These are phyloP conservation scores for Lepilemur ruficaudatus DNA, from an alignment of 2,797 vertebrate genomes.

Conservation along the genomic window DNA sequence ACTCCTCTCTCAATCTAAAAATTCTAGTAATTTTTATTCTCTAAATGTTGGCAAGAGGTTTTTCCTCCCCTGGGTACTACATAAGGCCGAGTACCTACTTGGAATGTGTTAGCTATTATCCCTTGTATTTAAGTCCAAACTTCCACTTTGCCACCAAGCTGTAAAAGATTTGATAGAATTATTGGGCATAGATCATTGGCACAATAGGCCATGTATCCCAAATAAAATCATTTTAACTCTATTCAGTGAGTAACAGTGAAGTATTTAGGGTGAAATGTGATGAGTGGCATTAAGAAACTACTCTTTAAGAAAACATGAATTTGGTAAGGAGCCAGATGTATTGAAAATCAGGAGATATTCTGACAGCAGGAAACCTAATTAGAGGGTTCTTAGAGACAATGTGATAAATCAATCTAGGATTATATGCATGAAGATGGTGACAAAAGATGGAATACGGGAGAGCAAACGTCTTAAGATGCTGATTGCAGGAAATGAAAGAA, in stretches of 20 bases:
- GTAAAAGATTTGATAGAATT: background rate
- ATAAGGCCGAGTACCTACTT: background rate
- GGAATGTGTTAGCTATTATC: background rate
- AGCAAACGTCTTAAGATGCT: background rate
- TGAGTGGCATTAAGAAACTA: background rate
- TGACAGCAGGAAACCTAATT: background rate
- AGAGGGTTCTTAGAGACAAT: background rate
- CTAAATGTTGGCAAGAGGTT: background rate
- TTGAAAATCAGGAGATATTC: slow-evolving; percentile 7
- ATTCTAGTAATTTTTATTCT: background rate
- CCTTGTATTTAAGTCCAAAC: background rate
- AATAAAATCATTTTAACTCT: background rate
- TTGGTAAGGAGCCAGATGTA: background rate
- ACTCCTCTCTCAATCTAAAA: background rate
- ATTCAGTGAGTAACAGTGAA: background rate
- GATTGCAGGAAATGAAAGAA: background rate
- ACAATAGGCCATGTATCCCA: background rate
- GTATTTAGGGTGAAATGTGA: background rate
- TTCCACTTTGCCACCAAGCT: background rate
- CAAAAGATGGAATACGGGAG: background rate
- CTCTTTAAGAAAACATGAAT: background rate
- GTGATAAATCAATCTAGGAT: background rate
- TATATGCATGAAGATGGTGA: background rate
- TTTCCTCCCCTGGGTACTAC: background rate
- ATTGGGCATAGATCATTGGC: background rate